phyloP scores from a whole-genome alignment of 92 coral and sea anemone genomes.

The Montipora capitata region DNA sequence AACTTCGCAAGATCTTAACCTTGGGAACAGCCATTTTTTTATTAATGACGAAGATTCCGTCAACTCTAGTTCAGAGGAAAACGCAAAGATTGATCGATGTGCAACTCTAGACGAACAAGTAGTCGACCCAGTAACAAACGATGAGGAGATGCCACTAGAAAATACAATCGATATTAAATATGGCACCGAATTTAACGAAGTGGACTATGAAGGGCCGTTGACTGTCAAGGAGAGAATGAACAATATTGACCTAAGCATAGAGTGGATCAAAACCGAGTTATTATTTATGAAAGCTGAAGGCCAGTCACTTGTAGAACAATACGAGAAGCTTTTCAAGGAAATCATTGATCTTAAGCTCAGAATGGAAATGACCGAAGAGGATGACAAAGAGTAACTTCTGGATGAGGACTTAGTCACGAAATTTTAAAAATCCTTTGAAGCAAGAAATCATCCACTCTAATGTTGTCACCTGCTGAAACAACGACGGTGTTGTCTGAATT shows the following conservation, averaged over 20 bases:
- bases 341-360: slow-evolving; percentile 38
- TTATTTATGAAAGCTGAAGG: slow-evolving; percentile 35
- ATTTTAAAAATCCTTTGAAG: not conserved
- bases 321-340: slow-evolving; percentile 38
- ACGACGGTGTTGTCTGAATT: not conserved
- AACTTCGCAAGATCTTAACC: not conserved
- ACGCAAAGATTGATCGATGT: not conserved
- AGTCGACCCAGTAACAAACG: not conserved
- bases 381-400: not conserved
- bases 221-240: slow-evolving; percentile 53
- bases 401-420: not conserved
- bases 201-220: not conserved
- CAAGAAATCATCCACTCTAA: not conserved
- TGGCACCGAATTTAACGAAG: not conserved
- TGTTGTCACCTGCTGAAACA: not conserved
- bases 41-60: not conserved
- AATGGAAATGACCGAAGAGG: slow-evolving; percentile 33
- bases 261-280: slow-evolving; percentile 72
- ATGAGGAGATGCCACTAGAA: not conserved
- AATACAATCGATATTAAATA: not conserved
- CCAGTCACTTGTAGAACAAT: slow-evolving; percentile 26
- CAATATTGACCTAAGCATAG: slow-evolving; percentile 65
- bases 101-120: not conserved
- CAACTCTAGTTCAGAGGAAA: not conserved
- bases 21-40: not conserved